Base-by-base conservation (phyloP, 2,888 invertebrate species). In the Tenthredo livida region DNA sequence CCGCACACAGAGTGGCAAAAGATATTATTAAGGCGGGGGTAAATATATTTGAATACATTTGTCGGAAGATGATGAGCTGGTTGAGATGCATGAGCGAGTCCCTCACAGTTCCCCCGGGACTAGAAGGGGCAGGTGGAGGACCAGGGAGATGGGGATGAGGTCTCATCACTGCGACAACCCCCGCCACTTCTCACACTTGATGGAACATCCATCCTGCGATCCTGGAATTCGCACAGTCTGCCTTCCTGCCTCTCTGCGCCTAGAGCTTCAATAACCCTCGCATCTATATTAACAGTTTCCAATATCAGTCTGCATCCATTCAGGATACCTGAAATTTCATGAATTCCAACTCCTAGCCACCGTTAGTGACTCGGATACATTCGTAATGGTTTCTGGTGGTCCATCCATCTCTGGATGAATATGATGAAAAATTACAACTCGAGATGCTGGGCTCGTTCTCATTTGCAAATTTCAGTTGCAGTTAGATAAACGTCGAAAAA, bases 1-100 rank as follows among this genome's bases (percentile, higher is more conserved):
- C 58, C 54, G 61, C 47, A 83, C 75, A 67, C 29, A 67, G 67
- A 58, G 77, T 54, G 58, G 73, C 73, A 47, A 83, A 83, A 47
- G 84, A 86, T 85, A 85, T 84, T 86, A 87, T 87, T 86, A 87
- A 85, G 86, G 84, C 72, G 85, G 67, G 83, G 88, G 89, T 88
- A 89, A 90, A 90, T 90, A 89, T 89, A 90, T 89, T 90, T 90
- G 89, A 90, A 89, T 89, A 89, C 88, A 89, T 90, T 90, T 90
- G 90, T 88, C 87, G 86, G 87, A 87, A 87, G 88, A 89, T 87
- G 89, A 89, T 86, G 87, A 89, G 87, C 88, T 87, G 87, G 88
- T 89, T 88, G 88, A 86, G 87, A 89, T 88, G 88, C 88, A 87
- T 88, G 87, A 89, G 87, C 86, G 87, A 87, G 87, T 87, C 86